Conservation (phyloP, 2,888 invertebrate species). For the Zhuqinia jingwanae region DNA sequence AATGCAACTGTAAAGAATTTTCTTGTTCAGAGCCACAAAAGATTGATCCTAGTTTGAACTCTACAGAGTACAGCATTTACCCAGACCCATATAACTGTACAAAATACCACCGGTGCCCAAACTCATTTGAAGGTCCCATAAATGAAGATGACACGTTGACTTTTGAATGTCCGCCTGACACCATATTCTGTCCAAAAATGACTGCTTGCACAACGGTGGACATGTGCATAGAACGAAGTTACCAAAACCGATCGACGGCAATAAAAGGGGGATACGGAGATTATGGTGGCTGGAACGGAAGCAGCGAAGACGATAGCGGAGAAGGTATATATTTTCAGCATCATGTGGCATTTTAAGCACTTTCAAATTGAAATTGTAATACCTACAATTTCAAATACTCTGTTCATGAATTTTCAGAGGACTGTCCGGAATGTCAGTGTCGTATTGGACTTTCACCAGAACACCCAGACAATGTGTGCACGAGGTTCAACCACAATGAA, state of each 20-base stretch:
- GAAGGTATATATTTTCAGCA: too few relatives aligned
- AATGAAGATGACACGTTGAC: not conserved
- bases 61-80: not conserved
- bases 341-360: not conserved
- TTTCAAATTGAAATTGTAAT: not conserved
- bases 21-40: conserved; percentile 15
- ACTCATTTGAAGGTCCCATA: not conserved
- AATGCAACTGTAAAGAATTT: conserved; percentile 31
- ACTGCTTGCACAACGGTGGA: conserved; percentile 25
- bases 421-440: not conserved
- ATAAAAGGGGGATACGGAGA: not conserved
- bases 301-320: not conserved
- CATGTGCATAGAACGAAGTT: conserved; percentile 4
- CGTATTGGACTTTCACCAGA: not conserved
- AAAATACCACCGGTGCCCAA: conserved; percentile 41
- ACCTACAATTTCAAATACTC: not conserved
- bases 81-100: conserved; percentile 58
- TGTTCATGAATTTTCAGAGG: not conserved
- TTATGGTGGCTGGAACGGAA: too few relatives aligned
- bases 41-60: conserved; percentile 11
- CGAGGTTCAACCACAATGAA: conserved; percentile 7
- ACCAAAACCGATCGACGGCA: not conserved
- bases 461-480: conserved; percentile 34
- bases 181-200: conserved; percentile 52
- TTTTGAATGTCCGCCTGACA: conserved; percentile 25